Evolutionary conservation across 2,797 vertebrate genomes (phyloP).

Genomic region (Danionella dracula): DNA sequence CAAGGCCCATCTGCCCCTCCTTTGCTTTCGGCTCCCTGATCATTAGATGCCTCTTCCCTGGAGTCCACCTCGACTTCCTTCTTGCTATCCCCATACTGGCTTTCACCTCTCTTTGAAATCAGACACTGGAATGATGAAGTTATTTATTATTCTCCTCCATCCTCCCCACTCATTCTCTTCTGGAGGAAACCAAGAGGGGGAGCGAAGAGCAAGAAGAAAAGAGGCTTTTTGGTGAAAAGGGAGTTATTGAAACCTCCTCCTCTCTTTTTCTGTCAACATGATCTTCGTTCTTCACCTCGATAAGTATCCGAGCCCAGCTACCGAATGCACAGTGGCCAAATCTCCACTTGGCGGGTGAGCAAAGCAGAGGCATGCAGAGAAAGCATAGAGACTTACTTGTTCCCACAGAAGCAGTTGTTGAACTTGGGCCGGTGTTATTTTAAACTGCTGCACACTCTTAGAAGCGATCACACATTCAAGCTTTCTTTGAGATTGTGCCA

Average conservation of each 20-base stretch:
- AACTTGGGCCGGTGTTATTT: constrained; percentile 33
- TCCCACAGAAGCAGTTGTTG: constrained; percentile 18
- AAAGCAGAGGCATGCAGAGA: constrained; percentile 31
- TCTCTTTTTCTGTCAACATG: constrained; percentile 32
- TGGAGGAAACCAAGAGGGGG: constrained; percentile 19
- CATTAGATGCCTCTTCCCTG: constrained; percentile 42
- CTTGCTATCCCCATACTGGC: constrained; percentile 29
- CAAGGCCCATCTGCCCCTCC: constrained; percentile 37
- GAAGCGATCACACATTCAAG: neutral
- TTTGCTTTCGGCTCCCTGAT: constrained; percentile 46
- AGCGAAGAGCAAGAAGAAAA: constrained; percentile 28
- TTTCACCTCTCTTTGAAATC: constrained; percentile 51
- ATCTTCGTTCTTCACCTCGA: constrained; percentile 37
- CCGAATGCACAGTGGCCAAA: constrained; percentile 37
- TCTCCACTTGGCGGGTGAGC: constrained; percentile 36
- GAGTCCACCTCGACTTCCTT: constrained; percentile 41
- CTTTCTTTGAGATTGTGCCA: constrained; percentile 6
- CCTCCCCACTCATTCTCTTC: constrained; percentile 31
- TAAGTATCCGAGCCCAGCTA: constrained; percentile 36
- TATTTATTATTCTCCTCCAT: constrained; percentile 47
- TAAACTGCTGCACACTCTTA: constrained; percentile 2
- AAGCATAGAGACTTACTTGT: constrained; percentile 24
- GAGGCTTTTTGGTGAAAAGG: constrained; percentile 33
- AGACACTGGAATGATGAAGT: constrained; percentile 46
- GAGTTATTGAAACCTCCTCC: constrained; percentile 37